A percentile compares a stretch with the other conserved stretches of the same genome.
Evolutionary conservation across 1,140 invertebrate genomes (phyloP).

Genomic region (Diploscapter pachys): DNA sequence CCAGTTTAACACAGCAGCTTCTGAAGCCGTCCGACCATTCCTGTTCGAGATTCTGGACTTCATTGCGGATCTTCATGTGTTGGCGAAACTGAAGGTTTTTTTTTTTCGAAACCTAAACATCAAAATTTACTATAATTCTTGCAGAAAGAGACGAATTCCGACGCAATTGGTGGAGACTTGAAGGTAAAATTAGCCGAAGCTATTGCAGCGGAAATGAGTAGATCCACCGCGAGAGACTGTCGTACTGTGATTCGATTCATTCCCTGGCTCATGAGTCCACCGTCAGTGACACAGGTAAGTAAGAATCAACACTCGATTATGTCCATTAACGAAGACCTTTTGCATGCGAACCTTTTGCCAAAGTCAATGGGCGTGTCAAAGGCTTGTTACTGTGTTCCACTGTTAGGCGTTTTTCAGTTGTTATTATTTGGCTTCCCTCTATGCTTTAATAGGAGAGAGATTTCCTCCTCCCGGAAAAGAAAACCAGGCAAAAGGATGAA

Average conservation of each 20-base stretch:
- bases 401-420: no score
- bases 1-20: slow-evolving; percentile 74
- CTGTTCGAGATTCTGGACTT: slow-evolving; percentile 91
- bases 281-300: slow-evolving; percentile 47
- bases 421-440: background rate
- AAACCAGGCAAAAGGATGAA: no score
- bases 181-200: slow-evolving; percentile 69
- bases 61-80: slow-evolving; percentile 88
- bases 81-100: slow-evolving; percentile 87
- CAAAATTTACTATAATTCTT: background rate
- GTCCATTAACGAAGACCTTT: no score
- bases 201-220: slow-evolving; percentile 53
- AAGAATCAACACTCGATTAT: background rate
- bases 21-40: slow-evolving; percentile 86
- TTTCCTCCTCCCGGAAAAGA: no score
- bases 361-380: no score
- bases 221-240: slow-evolving; percentile 48
- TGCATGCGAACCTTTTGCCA: no score
- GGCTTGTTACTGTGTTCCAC: no score
- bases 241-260: slow-evolving; percentile 54
- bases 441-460: background rate
- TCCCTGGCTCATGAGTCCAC: slow-evolving; percentile 56
- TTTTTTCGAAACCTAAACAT: slow-evolving; percentile 61
- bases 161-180: slow-evolving; percentile 86
- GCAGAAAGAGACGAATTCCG: slow-evolving; percentile 59